Evolutionary conservation across 2,113 vertebrate genomes (phyloP).

Genomic region (Prunella fulvescens): DNA sequence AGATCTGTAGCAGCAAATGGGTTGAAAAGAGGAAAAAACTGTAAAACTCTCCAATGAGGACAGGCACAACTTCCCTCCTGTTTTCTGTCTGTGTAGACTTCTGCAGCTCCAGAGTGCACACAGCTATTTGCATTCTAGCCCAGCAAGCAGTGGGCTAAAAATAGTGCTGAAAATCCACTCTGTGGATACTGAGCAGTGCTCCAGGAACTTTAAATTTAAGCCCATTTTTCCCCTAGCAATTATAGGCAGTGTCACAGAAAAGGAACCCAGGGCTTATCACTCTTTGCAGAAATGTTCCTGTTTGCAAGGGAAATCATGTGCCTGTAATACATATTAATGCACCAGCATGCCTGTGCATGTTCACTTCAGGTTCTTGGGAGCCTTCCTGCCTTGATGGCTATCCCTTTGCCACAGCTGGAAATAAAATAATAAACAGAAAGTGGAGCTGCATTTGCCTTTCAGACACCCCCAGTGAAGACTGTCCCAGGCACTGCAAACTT

Average conservation of each 20-base stretch:
- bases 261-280: background rate
- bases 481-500: background rate
- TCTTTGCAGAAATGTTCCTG: background rate
- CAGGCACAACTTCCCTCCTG: background rate
- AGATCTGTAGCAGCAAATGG: background rate
- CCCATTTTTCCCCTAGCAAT: background rate
- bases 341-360: background rate
- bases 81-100: background rate
- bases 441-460: background rate
- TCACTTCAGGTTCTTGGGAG: background rate
- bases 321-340: conserved; percentile 33
- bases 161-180: background rate
- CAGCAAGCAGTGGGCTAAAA: background rate
- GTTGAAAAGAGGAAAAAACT: background rate
- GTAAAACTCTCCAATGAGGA: background rate
- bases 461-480: fast-evolving
- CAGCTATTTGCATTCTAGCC: background rate
- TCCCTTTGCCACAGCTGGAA: background rate
- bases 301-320: background rate
- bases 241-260: background rate
- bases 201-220: background rate
- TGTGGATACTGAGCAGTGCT: background rate
- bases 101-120: background rate
- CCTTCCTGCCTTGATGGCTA: background rate
- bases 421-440: background rate